phyloP scores from a whole-genome alignment of 2,888 invertebrate genomes.

The Pseudoips prasinana region DNA sequence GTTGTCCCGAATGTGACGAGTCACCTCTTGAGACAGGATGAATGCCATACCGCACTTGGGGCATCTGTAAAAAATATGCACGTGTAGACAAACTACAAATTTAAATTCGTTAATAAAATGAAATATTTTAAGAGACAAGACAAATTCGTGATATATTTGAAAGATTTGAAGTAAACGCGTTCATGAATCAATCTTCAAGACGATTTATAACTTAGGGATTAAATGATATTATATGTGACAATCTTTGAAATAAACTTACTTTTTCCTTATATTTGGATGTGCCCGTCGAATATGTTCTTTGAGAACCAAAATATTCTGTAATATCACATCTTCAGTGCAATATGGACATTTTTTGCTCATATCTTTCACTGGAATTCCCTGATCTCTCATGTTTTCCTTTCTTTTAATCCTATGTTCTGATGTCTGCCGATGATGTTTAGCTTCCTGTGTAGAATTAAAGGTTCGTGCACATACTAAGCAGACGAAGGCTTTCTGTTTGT shows the following conservation, averaged over 20 bases:
- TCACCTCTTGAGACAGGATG: slow-evolving; percentile 87
- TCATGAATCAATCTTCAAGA: no score
- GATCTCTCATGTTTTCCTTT: slow-evolving; percentile 61
- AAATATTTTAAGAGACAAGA: neutral
- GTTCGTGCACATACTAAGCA: slow-evolving; percentile 86
- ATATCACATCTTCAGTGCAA: slow-evolving; percentile 72
- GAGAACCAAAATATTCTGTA: slow-evolving; percentile 78
- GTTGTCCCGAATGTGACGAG: slow-evolving; percentile 85
- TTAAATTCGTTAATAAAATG: neutral
- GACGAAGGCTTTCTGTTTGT: slow-evolving; percentile 82
- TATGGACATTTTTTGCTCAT: slow-evolving; percentile 82
- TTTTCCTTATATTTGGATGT: slow-evolving; percentile 85
- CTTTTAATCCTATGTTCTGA: slow-evolving; percentile 84
- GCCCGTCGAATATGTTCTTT: slow-evolving; percentile 83
- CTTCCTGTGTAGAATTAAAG: slow-evolving; percentile 83
- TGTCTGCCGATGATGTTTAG: slow-evolving; percentile 85
- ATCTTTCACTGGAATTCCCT: slow-evolving; percentile 57
- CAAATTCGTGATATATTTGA: no score
- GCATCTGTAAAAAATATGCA: slow-evolving; percentile 81
- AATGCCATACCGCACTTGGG: slow-evolving; percentile 87
- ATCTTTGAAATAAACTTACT: slow-evolving; percentile 60
- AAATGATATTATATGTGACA: no score
- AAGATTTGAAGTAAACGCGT: neutral
- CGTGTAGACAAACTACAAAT: neutral
- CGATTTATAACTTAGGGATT: no score